phyloP scores from a whole-genome alignment of 2,113 vertebrate species.

The Mobula hypostoma region DNA sequence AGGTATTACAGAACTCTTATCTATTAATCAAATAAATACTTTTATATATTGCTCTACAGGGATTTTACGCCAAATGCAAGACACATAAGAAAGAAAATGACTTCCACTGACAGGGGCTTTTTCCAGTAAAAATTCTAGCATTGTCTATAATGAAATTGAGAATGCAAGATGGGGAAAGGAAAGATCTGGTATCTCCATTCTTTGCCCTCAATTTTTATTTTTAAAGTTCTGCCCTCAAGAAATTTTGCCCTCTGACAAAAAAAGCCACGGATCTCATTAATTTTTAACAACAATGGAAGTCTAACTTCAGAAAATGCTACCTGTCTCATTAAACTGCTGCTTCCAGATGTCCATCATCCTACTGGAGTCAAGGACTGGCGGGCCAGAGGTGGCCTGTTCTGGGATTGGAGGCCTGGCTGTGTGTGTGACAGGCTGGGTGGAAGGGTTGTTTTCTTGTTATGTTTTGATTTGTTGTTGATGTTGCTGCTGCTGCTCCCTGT shows the following conservation, averaged over 20 bases:
- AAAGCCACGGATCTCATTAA: not conserved
- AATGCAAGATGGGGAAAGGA: not conserved
- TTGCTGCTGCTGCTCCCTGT: too few relatives aligned
- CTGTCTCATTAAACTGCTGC: not conserved
- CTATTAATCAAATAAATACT: conserved; percentile 29
- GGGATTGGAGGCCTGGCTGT: too few relatives aligned
- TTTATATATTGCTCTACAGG: conserved; percentile 10
- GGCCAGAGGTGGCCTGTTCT: too few relatives aligned
- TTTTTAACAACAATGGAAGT: not conserved
- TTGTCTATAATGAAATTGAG: not conserved
- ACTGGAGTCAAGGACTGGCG: not conserved
- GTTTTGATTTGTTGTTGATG: too few relatives aligned
- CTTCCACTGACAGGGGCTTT: not conserved
- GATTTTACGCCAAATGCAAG: conserved; percentile 12
- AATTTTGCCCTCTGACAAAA: not conserved
- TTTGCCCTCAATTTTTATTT: not conserved
- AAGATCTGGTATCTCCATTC: not conserved
- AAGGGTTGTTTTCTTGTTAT: too few relatives aligned
- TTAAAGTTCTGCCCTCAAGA: not conserved
- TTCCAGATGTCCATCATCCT: not conserved
- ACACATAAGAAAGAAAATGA: conserved; percentile 16
- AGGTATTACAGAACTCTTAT: not conserved
- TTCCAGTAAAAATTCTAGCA: not conserved
- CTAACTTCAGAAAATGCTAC: not conserved
- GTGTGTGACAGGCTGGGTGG: too few relatives aligned